Evolutionary conservation across 2,888 invertebrate genomes (phyloP), one percentile per base, ranked within the genome.

Genomic region (Torymus tubicola): DNA sequence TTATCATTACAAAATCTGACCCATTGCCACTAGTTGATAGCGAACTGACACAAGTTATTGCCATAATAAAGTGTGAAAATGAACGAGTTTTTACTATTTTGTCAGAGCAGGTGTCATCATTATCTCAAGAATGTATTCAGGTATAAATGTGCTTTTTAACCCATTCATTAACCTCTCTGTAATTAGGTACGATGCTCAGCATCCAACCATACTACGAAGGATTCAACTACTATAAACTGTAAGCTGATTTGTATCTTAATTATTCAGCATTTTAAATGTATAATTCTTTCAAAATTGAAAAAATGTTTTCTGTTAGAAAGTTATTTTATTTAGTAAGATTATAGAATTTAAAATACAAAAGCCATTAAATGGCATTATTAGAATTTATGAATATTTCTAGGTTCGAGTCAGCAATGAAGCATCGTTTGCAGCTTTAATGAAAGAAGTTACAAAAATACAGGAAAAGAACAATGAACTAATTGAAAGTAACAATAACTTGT

Each of bases 391-490:
- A 18, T 31, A 42, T 50, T 50, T 58, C 5, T 65, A 89, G 89
- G 81, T 85, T 21, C 86, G 82, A 52, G 55, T 68, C 10, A 85
- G 61, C 12, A 88, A 79, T 72, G 86, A 85, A 76, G 64, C 82
- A 16, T 81, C 82, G 14, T 70, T 88, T 21, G 78, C 75, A 55
- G 64, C 76, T 18, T 70, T 89, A 52, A 84, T 78, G 21, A 82
- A 71, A 3, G 87, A 89, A 84, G 77, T 89, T 12, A 84, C 64
- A 2, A 80, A 64, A 11, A 78, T 89, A 75, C 85, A 80, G 67
- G 85, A 83, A 10, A 42, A 81, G 3, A 87, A 82, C 57, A 82
- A 73, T 21, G 82, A 86, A 63, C 57, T 89, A n/a, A 65, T 61
- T 13, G 84, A 85, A 58, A 86, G 83, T 50, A 87, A 86, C 57